Evolutionary conservation across 2,888 invertebrate species (phyloP).

Genomic region (Litoditis marina): DNA sequence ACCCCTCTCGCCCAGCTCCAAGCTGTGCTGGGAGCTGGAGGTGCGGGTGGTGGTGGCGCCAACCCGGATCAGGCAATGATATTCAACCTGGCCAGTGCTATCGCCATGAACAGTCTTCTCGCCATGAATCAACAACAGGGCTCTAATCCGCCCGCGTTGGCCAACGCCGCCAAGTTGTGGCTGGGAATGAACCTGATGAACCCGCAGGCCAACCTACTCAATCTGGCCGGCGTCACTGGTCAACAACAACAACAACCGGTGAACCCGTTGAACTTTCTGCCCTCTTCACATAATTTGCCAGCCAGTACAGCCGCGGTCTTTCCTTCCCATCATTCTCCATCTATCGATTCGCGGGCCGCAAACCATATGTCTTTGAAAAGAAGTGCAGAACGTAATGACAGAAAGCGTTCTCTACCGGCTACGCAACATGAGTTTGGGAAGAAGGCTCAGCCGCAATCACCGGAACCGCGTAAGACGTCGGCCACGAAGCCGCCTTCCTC

Average conservation of each 20-base stretch:
- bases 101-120: slow-evolving; percentile 7
- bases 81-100: slow-evolving; percentile 4
- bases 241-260: too few relatives aligned
- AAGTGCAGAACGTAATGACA: neutral
- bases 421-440: neutral
- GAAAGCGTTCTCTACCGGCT: neutral
- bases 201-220: too few relatives aligned
- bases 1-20: neutral
- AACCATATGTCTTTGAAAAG: slow-evolving; percentile 1
- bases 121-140: slow-evolving; percentile 6
- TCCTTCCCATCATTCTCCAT: too few relatives aligned
- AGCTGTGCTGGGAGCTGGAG: neutral
- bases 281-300: neutral
- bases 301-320: too few relatives aligned
- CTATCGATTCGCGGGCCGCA: too few relatives aligned
- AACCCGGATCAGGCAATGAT: slow-evolving; percentile 4
- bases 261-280: neutral
- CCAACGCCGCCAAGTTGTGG: slow-evolving; percentile 11
- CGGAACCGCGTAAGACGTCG: too few relatives aligned
- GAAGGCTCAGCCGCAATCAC: too few relatives aligned
- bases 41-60: neutral
- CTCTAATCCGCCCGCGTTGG: slow-evolving; percentile 2
- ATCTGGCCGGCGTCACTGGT: too few relatives aligned
- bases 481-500: neutral
- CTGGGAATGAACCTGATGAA: neutral